A percentile compares a stretch with the other conserved stretches of the same genome.
Conservation (phyloP, 2,888 invertebrate genomes). For the Drosophila atripex region DNA sequence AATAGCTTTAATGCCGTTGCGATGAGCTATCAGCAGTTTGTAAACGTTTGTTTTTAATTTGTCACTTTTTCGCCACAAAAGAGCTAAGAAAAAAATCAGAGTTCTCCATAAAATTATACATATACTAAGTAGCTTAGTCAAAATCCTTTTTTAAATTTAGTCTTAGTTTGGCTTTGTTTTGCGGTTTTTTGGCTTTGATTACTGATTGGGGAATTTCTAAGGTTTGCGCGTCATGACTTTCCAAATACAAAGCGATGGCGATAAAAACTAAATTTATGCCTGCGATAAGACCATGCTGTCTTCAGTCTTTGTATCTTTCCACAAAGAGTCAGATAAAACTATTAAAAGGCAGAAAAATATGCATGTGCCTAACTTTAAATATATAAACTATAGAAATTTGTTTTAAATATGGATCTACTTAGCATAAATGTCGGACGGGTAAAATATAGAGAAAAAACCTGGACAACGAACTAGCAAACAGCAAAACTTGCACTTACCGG, state of each 20-base stretch:
- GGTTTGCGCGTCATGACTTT: constrained; percentile 40
- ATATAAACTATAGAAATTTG: constrained; percentile 35
- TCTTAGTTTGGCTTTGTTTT: constrained; percentile 31
- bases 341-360: constrained; percentile 29
- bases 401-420: constrained; percentile 47
- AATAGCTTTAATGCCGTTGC: constrained; percentile 12
- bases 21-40: constrained; percentile 21
- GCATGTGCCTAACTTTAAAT: constrained; percentile 35
- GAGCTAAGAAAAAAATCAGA: constrained; percentile 11
- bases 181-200: constrained; percentile 17
- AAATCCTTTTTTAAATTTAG: constrained; percentile 23
- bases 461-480: constrained; percentile 62
- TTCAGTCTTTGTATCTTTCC: constrained; percentile 33
- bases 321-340: constrained; percentile 40
- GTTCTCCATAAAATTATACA: constrained; percentile 3
- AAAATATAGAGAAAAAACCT: constrained; percentile 42
- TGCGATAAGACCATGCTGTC: constrained; percentile 41
- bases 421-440: constrained; percentile 46
- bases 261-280: constrained; percentile 70
- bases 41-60: constrained; percentile 24
- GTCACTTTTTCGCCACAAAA: constrained; percentile 19
- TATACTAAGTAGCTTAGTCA: constrained; percentile 4
- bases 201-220: constrained; percentile 25
- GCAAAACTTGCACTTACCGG: constrained; percentile 74
- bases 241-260: constrained; percentile 57